Conservation (phyloP, 2,888 invertebrate genomes). For the Deilephila elpenor region DNA sequence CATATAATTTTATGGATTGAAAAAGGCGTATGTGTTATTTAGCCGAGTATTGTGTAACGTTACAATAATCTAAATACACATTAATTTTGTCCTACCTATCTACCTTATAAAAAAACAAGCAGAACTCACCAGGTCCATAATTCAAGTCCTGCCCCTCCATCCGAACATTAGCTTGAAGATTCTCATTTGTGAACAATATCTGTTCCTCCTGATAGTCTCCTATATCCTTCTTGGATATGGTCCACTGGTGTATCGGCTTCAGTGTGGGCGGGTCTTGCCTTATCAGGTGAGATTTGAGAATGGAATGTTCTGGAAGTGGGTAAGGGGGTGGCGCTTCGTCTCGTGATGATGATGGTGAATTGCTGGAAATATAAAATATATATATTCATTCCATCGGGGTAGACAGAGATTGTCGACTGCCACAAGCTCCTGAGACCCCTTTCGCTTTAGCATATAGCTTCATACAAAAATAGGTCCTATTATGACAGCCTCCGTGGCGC, state of each 20-base stretch:
- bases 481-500: too few species aligned
- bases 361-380: slow-evolving; percentile 47
- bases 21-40: too few species aligned
- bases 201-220: slow-evolving; percentile 78
- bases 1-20: too few species aligned
- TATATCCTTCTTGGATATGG: slow-evolving; percentile 78
- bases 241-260: slow-evolving; percentile 77
- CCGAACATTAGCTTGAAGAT: slow-evolving; percentile 62
- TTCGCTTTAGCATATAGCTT: too few species aligned
- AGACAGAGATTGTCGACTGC: too few species aligned
- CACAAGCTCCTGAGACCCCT: too few species aligned
- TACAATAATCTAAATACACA: too few species aligned
- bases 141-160: slow-evolving; percentile 68
- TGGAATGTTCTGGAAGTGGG: slow-evolving; percentile 73
- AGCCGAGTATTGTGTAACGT: too few species aligned
- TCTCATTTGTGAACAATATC: slow-evolving; percentile 79
- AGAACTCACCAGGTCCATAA: slow-evolving; percentile 73
- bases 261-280: slow-evolving; percentile 57
- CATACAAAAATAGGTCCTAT: too few species aligned
- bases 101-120: background rate
- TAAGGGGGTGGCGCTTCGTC: slow-evolving; percentile 71
- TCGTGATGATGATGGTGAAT: slow-evolving; percentile 66
- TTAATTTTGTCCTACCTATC: too few species aligned
- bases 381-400: background rate
- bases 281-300: slow-evolving; percentile 77